phyloP scores from a whole-genome alignment of 2,888 invertebrate species.

The Cosmorhoe ocellata region DNA sequence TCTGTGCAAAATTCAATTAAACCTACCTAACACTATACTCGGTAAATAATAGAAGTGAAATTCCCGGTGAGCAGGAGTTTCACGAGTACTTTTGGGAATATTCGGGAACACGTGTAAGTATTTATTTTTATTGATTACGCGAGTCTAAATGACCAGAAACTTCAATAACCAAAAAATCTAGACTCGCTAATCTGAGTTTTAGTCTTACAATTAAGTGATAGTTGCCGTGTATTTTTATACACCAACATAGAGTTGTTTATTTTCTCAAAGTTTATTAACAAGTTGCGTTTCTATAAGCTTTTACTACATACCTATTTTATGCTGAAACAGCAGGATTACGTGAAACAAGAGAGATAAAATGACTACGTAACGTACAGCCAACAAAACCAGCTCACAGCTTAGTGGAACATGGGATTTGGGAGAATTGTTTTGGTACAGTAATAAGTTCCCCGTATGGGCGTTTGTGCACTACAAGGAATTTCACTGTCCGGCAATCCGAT shows the following conservation, averaged over 20 bases:
- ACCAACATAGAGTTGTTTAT: too few relatives aligned
- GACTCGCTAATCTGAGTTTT: too few relatives aligned
- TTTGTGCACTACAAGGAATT: too few relatives aligned
- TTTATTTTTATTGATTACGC: too few relatives aligned
- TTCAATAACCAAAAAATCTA: too few relatives aligned
- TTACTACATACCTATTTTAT: not conserved
- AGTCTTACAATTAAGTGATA: too few relatives aligned
- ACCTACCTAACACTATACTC: conserved; percentile 32
- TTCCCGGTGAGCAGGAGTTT: not conserved
- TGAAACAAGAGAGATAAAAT: conserved; percentile 31
- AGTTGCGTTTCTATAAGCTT: conserved; percentile 1
- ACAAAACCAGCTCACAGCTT: conserved; percentile 10
- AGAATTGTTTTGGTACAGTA: not conserved
- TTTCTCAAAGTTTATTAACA: too few relatives aligned
- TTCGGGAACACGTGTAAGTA: too few relatives aligned
- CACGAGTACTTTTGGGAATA: too few relatives aligned
- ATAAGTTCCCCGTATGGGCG: not conserved
- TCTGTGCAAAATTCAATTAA: conserved; percentile 53
- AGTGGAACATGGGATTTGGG: conserved; percentile 2
- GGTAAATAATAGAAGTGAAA: conserved; percentile 8
- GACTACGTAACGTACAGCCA: conserved; percentile 13
- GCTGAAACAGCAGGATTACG: conserved; percentile 23
- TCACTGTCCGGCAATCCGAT: too few relatives aligned
- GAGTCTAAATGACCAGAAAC: too few relatives aligned
- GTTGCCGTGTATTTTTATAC: too few relatives aligned